These are phyloP conservation scores for Phoenicopterus ruber DNA, from an alignment of 2,113 vertebrate genomes.

Conservation along the genomic window DNA sequence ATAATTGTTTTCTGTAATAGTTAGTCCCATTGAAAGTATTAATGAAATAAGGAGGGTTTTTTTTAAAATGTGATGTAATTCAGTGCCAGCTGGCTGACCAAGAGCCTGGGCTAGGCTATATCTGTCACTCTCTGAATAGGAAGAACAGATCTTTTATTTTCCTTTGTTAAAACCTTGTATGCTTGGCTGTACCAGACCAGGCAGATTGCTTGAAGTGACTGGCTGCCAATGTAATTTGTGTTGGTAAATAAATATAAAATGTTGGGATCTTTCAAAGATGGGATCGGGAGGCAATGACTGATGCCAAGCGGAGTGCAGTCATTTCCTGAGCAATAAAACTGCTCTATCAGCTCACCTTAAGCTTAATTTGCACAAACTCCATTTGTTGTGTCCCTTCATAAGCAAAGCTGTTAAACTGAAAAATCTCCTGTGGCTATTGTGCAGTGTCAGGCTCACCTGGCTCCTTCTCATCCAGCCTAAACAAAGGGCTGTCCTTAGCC, in stretches of 20 bases:
- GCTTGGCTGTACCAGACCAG: conserved; percentile 28
- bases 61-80: background rate
- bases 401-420: conserved; percentile 24
- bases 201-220: conserved; percentile 45
- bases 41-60: background rate
- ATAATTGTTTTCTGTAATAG: background rate
- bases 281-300: background rate
- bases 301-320: background rate
- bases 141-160: conserved; percentile 35
- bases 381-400: conserved; percentile 8
- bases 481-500: background rate
- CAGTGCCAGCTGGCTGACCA: conserved; percentile 9
- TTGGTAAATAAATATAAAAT: conserved; percentile 64
- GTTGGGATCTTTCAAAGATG: conserved; percentile 33
- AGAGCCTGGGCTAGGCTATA: background rate
- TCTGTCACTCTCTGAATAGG: background rate
- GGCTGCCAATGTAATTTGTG: conserved; percentile 53
- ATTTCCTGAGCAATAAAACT: conserved; percentile 40
- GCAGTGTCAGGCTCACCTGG: background rate
- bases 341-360: conserved; percentile 23
- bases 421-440: background rate
- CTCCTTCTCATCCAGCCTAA: background rate
- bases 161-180: conserved; percentile 5
- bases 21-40: background rate
- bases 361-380: conserved; percentile 21